A percentile compares a stretch with the other conserved stretches of the same genome.
phyloP scores from a whole-genome alignment of 2,113 vertebrate species.

The Salminus brasiliensis region DNA sequence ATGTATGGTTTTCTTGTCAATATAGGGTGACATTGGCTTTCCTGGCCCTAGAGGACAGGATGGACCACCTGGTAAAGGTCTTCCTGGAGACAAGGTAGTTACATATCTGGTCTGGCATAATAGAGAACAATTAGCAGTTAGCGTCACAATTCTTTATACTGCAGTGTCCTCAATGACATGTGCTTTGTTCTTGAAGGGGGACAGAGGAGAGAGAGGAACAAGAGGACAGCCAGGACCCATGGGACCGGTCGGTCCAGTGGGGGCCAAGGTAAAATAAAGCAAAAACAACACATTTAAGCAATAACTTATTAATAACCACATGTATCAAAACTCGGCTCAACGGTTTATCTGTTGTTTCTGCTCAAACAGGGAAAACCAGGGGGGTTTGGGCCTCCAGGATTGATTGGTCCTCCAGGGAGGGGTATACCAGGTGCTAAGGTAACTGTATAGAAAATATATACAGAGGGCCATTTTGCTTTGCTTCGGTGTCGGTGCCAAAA shows the following conservation, averaged over 20 bases:
- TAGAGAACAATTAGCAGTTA: background rate
- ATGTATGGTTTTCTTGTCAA: background rate
- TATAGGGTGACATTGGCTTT: conserved; percentile 72
- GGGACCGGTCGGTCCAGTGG: conserved; percentile 67
- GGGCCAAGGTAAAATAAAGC: conserved; percentile 65
- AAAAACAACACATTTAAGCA: background rate
- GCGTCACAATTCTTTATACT: background rate
- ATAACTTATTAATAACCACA: background rate
- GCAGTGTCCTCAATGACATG: too few relatives aligned
- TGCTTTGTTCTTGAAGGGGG: conserved; percentile 65
- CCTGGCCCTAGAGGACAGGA: conserved; percentile 69
- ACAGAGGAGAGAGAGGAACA: conserved; percentile 71
- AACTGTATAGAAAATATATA: background rate
- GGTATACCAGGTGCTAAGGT: conserved; percentile 73
- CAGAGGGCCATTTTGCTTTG: too few relatives aligned
- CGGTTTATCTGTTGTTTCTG: background rate
- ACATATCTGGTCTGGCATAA: background rate
- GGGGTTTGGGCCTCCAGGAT: conserved; percentile 62
- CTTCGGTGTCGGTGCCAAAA: too few relatives aligned
- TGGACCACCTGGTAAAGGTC: conserved; percentile 71
- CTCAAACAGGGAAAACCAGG: conserved; percentile 71
- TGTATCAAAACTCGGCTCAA: background rate
- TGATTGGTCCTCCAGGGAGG: conserved; percentile 61
- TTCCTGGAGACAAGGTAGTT: conserved; percentile 72
- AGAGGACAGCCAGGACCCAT: conserved; percentile 66